These are phyloP conservation scores for Anarhynchus alexandrinus DNA, from an alignment of 2,113 vertebrate species.

Conservation along the genomic window DNA sequence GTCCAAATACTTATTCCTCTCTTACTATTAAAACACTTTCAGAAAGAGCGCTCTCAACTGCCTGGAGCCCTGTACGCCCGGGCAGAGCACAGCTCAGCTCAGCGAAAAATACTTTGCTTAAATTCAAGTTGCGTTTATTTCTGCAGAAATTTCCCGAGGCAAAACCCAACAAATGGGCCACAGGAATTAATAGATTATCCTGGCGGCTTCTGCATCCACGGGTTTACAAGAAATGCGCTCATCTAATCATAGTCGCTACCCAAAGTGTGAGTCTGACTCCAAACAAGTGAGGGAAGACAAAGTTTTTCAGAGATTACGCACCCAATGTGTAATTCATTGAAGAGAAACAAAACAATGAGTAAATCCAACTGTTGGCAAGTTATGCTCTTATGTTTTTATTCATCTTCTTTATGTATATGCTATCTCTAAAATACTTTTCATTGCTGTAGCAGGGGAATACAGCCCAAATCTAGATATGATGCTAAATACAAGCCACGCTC, in stretches of 20 bases:
- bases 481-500: neutral
- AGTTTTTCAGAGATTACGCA: neutral
- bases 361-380: neutral
- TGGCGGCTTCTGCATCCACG: neutral
- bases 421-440: neutral
- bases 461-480: neutral
- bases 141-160: neutral
- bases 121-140: neutral
- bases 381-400: neutral
- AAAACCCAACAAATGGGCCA: neutral
- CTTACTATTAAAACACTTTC: conserved; percentile 63
- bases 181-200: neutral
- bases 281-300: neutral
- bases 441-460: neutral
- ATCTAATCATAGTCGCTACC: neutral
- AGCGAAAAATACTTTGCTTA: neutral
- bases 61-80: neutral
- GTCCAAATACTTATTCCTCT: conserved; percentile 70
- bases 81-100: neutral
- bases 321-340: neutral
- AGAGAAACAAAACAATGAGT: neutral
- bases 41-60: conserved; percentile 37
- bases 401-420: neutral
- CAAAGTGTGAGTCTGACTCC: neutral
- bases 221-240: neutral